A percentile compares a stretch with the other conserved stretches of the same genome.
phyloP scores from a whole-genome alignment of 1,140 invertebrate genomes.

The Mamestra configurata region DNA sequence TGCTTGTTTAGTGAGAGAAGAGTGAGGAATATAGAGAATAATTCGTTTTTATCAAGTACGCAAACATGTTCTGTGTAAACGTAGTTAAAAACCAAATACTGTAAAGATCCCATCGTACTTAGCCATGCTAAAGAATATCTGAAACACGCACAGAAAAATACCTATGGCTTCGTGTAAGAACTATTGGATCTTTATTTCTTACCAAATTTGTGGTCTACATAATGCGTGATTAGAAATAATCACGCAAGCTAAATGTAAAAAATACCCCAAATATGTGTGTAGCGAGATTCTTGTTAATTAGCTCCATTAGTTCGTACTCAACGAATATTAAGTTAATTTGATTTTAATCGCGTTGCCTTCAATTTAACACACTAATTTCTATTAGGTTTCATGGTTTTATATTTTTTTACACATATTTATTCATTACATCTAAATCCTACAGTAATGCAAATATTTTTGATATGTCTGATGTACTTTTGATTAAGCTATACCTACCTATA shows the following conservation, averaged over 20 bases:
- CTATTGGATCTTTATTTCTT: slow-evolving; percentile 7
- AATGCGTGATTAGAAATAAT: background rate
- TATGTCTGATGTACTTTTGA: slow-evolving; percentile 47
- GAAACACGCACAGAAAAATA: slow-evolving; percentile 23
- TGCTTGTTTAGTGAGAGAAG: too few relatives aligned
- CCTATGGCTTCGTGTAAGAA: background rate
- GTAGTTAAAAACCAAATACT: background rate
- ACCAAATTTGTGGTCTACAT: background rate
- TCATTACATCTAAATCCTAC: slow-evolving; percentile 33
- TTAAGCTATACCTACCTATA: background rate
- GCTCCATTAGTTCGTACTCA: slow-evolving; percentile 31
- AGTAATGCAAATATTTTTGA: slow-evolving; percentile 44
- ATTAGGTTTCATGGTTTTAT: slow-evolving; percentile 10
- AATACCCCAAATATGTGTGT: background rate
- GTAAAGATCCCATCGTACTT: background rate
- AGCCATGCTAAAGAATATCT: background rate
- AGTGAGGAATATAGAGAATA: background rate
- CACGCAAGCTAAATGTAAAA: slow-evolving; percentile 5
- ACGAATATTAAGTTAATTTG: slow-evolving; percentile 22
- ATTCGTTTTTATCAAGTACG: slow-evolving; percentile 6
- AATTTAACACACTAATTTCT: slow-evolving; percentile 23
- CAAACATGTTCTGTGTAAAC: background rate
- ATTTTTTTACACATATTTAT: slow-evolving; percentile 22
- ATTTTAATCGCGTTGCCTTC: slow-evolving; percentile 3
- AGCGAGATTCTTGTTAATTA: slow-evolving; percentile 14